phyloP scores from a whole-genome alignment of 1,140 invertebrate species.

The Drosophila neocordata region DNA sequence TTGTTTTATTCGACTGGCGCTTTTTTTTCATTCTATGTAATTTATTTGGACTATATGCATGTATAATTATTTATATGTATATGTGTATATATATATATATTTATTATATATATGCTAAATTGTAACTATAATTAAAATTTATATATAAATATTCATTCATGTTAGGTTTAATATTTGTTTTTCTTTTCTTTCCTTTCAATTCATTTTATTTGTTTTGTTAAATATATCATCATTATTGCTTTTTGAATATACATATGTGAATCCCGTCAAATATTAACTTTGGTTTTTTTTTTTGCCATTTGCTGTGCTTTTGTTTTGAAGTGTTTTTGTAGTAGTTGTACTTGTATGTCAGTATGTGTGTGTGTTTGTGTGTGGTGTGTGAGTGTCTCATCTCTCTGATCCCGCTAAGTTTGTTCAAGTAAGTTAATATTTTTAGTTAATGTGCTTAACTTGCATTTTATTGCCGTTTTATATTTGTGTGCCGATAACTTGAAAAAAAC shows the following conservation, averaged over 20 bases:
- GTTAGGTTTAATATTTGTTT: slow-evolving; percentile 50
- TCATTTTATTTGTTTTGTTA: slow-evolving; percentile 53
- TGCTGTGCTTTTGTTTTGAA: slow-evolving; percentile 16
- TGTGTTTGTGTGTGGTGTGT: not conserved
- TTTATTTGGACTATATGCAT: slow-evolving; percentile 68
- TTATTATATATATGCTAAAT: slow-evolving; percentile 61
- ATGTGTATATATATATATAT: slow-evolving; percentile 62
- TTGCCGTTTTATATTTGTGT: slow-evolving; percentile 52
- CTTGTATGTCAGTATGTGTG: slow-evolving; percentile 21
- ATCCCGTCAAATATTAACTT: slow-evolving; percentile 34
- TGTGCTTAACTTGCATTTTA: slow-evolving; percentile 40
- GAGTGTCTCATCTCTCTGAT: slow-evolving; percentile 36
- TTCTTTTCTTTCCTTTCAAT: slow-evolving; percentile 34
- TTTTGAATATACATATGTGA: slow-evolving; percentile 70
- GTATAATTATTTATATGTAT: slow-evolving; percentile 50
- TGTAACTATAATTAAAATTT: slow-evolving; percentile 72
- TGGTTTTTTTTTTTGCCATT: slow-evolving; percentile 31
- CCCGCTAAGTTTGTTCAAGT: slow-evolving; percentile 18
- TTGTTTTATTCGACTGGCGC: slow-evolving; percentile 43
- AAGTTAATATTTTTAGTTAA: slow-evolving; percentile 22
- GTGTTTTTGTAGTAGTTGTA: slow-evolving; percentile 19
- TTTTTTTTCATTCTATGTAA: slow-evolving; percentile 47
- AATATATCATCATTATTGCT: slow-evolving; percentile 75
- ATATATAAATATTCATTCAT: slow-evolving; percentile 68
- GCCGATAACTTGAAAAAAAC: slow-evolving; percentile 23